Evolutionary conservation across 2,888 invertebrate species (phyloP).

Genomic region (Leptinotarsa haldemani): DNA sequence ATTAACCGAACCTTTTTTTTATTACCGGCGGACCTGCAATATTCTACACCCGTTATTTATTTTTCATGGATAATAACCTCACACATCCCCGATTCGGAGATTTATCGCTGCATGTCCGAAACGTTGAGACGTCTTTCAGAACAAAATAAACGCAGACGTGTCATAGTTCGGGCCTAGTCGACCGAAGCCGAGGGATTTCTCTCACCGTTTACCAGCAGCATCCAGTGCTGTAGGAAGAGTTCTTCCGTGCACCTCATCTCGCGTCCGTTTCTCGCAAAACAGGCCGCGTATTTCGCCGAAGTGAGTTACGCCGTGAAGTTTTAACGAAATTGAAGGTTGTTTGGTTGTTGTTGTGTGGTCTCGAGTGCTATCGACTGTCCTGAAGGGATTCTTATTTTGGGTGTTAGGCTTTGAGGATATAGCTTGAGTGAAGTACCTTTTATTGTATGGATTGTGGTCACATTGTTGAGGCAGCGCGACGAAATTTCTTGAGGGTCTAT

Average conservation of each 20-base stretch:
- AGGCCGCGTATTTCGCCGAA: neutral
- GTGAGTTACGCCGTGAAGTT: neutral
- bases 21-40: neutral
- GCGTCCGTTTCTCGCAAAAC: neutral
- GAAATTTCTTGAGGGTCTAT: too few relatives aligned
- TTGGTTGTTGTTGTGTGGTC: conserved; percentile 19
- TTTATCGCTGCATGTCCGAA: conserved; percentile 35
- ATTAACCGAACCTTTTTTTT: neutral
- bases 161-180: conserved; percentile 50
- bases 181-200: conserved; percentile 46
- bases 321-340: conserved; percentile 2
- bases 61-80: conserved; percentile 34
- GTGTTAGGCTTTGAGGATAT: neutral
- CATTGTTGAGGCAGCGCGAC: too few relatives aligned
- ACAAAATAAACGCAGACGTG: conserved; percentile 49
- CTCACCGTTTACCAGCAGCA: conserved; percentile 44
- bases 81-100: conserved; percentile 28
- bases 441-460: too few relatives aligned
- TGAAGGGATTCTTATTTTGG: neutral
- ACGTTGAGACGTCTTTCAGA: conserved; percentile 28
- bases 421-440: neutral
- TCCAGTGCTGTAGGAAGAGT: conserved; percentile 50
- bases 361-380: neutral
- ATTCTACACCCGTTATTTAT: conserved; percentile 13
- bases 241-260: conserved; percentile 15